These are phyloP conservation scores for Chloroclysta siterata DNA, from an alignment of 2,888 invertebrate species.

Conservation along the genomic window DNA sequence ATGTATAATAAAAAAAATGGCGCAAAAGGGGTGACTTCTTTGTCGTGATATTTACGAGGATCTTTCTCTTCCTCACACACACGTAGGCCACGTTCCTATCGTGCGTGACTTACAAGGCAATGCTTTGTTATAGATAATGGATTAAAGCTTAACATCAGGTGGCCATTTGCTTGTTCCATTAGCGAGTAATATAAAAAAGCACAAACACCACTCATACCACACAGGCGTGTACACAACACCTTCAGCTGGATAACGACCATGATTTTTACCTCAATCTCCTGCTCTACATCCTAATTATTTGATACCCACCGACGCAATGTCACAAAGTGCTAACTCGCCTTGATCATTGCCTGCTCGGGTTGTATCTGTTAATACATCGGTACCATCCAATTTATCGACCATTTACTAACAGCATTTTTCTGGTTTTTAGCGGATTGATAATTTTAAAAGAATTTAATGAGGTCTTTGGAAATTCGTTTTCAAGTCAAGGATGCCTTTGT, in stretches of 20 bases:
- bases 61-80: no score
- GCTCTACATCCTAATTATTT: slow-evolving; percentile 34
- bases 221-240: no score
- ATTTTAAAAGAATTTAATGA: not conserved
- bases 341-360: slow-evolving; percentile 34
- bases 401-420: slow-evolving; percentile 34
- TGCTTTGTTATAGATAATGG: no score
- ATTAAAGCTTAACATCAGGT: no score
- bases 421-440: slow-evolving; percentile 18
- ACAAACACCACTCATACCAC: no score
- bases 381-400: slow-evolving; percentile 24
- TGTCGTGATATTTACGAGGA: no score
- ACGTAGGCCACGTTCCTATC: no score
- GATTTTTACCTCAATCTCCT: slow-evolving; percentile 22
- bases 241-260: not conserved
- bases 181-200: no score
- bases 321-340: slow-evolving; percentile 39
- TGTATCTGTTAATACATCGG: slow-evolving; percentile 27
- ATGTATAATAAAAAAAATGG: no score
- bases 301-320: slow-evolving; percentile 31
- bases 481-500: not conserved
- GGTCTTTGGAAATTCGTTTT: not conserved
- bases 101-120: no score
- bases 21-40: no score
- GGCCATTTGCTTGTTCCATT: no score